Percentiles rank a stretch among this genome's conserved stretches.
Evolutionary conservation across 2,113 vertebrate species (phyloP).

Genomic region (Strix aluco): DNA sequence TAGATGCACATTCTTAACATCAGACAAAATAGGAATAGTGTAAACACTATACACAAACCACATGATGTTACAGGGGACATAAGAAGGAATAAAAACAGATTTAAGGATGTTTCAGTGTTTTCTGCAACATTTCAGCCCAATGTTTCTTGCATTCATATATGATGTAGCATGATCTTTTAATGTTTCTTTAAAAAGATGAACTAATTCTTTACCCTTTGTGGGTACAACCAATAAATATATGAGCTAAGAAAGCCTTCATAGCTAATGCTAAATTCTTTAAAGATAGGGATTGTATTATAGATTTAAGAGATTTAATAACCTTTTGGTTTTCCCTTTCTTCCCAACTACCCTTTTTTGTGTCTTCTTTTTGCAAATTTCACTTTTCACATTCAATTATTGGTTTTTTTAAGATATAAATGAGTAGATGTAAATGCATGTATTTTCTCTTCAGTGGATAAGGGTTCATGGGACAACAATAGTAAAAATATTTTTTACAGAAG

Average conservation of each 20-base stretch:
- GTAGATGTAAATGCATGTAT: not conserved
- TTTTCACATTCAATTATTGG: not conserved
- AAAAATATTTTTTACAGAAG: not conserved
- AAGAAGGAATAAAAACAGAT: not conserved
- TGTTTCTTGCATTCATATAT: not conserved
- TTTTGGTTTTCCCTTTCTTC: not conserved
- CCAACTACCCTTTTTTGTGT: not conserved
- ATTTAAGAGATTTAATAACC: not conserved
- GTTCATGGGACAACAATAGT: not conserved
- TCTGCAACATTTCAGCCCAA: not conserved
- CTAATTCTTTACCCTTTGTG: not conserved
- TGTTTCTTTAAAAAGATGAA: not conserved
- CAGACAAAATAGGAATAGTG: not conserved
- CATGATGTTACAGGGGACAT: not conserved
- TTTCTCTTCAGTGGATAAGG: not conserved
- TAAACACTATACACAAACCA: not conserved
- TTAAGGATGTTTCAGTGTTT: not conserved
- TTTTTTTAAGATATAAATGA: not conserved
- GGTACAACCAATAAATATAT: not conserved
- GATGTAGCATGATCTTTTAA: not conserved
- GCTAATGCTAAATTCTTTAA: not conserved
- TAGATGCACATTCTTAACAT: not conserved
- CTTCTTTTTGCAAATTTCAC: not conserved
- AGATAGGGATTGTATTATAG: not conserved
- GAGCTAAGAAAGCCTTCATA: not conserved